Evolutionary conservation across 2,797 vertebrate genomes (phyloP).

Genomic region (Cryptoblepharus egeriae): DNA sequence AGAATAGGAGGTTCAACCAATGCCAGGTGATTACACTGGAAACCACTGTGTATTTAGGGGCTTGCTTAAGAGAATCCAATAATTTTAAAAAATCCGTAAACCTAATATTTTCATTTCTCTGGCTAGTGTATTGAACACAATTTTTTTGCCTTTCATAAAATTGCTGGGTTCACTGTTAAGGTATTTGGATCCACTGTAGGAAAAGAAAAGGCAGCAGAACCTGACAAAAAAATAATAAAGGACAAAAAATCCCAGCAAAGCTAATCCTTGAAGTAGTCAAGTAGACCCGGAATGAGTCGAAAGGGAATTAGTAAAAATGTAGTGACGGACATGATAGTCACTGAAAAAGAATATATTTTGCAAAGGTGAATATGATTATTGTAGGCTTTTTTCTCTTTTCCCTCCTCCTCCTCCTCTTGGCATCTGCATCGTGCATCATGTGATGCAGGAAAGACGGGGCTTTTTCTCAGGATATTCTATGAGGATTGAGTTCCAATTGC

Average conservation of each 20-base stretch:
- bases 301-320: no score
- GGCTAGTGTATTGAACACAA: background rate
- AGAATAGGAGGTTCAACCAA: background rate
- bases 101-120: background rate
- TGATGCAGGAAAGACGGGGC: background rate
- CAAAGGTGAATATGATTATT: background rate
- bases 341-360: background rate
- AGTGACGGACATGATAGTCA: no score
- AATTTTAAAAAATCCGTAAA: no score
- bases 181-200: background rate
- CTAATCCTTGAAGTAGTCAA: background rate
- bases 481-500: slow-evolving; percentile 19
- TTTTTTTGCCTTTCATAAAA: background rate
- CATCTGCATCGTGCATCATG: background rate
- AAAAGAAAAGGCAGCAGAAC: background rate
- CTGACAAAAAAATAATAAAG: background rate
- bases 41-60: slow-evolving; percentile 20
- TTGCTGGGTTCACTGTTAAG: background rate
- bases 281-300: no score
- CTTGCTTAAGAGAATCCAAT: slow-evolving; percentile 16
- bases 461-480: background rate
- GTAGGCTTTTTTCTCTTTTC: background rate
- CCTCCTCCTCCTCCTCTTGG: background rate
- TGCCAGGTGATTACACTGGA: slow-evolving; percentile 3
- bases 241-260: background rate